phyloP scores from a whole-genome alignment of 2,888 invertebrate species.

The Linnaemya vulpina region DNA sequence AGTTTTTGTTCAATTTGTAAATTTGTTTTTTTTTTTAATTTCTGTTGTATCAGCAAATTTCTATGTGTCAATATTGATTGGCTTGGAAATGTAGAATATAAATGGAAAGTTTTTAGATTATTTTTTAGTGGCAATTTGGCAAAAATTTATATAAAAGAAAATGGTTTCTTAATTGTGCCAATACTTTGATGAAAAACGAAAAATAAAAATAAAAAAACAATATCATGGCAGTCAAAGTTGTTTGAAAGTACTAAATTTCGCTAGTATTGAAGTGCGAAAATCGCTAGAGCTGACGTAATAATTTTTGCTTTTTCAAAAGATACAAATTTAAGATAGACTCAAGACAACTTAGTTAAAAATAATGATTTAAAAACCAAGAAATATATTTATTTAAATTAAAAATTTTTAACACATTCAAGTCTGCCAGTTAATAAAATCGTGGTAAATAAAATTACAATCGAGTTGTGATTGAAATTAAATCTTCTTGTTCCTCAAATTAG shows the following conservation, averaged over 20 bases:
- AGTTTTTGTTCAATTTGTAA: slow-evolving; percentile 2
- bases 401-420: no score
- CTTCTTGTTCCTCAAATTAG: no score
- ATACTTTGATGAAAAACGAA: slow-evolving; percentile 9
- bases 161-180: neutral
- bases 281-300: neutral
- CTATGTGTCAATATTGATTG: slow-evolving; percentile 37
- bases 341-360: no score
- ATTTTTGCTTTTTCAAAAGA: no score
- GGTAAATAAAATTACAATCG: no score
- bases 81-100: slow-evolving; percentile 12
- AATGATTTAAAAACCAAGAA: no score
- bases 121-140: slow-evolving; percentile 35
- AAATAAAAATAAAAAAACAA: no score
- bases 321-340: no score
- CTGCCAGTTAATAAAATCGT: no score
- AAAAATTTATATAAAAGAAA: neutral
- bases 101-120: slow-evolving; percentile 8
- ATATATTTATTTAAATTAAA: no score
- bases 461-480: no score
- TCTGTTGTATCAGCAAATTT: slow-evolving; percentile 46
- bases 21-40: slow-evolving; percentile 25
- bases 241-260: neutral
- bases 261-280: no score
- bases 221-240: slow-evolving; percentile 23